Conservation (phyloP, 2,888 invertebrate genomes). For the Salticus scenicus region DNA sequence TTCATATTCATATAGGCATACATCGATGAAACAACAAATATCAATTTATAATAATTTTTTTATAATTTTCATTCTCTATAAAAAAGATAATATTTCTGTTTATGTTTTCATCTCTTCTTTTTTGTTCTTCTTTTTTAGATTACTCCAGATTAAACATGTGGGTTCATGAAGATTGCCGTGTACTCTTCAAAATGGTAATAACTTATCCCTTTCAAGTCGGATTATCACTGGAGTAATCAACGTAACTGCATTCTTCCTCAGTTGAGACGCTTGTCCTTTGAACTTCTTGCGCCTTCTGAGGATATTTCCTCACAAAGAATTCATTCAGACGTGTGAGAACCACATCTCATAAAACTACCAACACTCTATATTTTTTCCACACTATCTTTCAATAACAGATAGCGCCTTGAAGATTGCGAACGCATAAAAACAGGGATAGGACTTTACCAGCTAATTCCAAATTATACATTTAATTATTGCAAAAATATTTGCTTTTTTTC, state of each 20-base stretch:
- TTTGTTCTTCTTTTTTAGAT: too few species aligned
- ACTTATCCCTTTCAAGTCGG: neutral
- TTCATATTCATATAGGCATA: too few species aligned
- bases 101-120: too few species aligned
- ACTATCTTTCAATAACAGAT: neutral
- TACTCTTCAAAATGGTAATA: too few species aligned
- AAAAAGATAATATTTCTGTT: too few species aligned
- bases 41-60: too few species aligned
- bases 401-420: neutral
- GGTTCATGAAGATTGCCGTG: too few species aligned
- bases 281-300: neutral
- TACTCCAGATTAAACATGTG: too few species aligned
- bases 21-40: too few species aligned
- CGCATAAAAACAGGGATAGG: neutral
- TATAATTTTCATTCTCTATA: too few species aligned
- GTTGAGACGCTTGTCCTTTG: neutral
- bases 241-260: neutral
- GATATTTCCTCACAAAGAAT: neutral
- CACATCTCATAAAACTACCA: slow-evolving; percentile 5
- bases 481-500: too few species aligned
- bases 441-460: neutral
- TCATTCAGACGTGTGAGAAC: neutral
- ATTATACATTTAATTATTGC: too few species aligned
- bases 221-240: neutral
- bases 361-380: neutral